Evolutionary conservation across 2,113 vertebrate genomes (phyloP).

Genomic region (Catharus minimus): DNA sequence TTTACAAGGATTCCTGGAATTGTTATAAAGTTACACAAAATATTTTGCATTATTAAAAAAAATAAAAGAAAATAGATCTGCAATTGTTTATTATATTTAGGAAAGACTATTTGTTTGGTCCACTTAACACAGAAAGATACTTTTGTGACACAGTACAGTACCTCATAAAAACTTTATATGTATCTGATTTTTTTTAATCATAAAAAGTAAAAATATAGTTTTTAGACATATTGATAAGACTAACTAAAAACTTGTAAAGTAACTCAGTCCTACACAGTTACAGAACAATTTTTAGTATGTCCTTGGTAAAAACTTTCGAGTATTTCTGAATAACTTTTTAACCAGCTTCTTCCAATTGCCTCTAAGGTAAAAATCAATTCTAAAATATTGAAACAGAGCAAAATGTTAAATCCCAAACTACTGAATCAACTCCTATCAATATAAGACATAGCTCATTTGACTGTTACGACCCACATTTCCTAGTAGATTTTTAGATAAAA

Average conservation of each 20-base stretch:
- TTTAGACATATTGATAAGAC: not conserved
- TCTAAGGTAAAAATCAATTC: not conserved
- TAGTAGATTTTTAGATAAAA: constrained; percentile 33
- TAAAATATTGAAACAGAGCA: not conserved
- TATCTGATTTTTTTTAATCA: not conserved
- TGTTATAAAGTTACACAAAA: not conserved
- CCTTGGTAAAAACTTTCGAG: not conserved
- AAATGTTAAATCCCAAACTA: not conserved
- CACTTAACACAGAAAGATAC: not conserved
- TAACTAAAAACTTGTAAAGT: not conserved
- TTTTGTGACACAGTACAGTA: not conserved
- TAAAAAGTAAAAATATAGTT: not conserved
- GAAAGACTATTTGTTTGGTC: not conserved
- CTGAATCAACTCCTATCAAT: not conserved
- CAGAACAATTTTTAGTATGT: not conserved
- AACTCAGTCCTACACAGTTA: not conserved
- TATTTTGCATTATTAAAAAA: not conserved
- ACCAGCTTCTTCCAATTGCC: not conserved
- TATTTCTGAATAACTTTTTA: not conserved
- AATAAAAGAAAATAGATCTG: not conserved
- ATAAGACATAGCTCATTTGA: not conserved
- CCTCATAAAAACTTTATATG: not conserved
- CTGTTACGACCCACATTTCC: not conserved
- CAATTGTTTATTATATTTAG: not conserved
- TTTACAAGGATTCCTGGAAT: not conserved